Percentiles rank a stretch among this genome's conserved stretches.
Conservation (phyloP, 1,140 invertebrate genomes). For the Parasteatoda tepidariorum region DNA sequence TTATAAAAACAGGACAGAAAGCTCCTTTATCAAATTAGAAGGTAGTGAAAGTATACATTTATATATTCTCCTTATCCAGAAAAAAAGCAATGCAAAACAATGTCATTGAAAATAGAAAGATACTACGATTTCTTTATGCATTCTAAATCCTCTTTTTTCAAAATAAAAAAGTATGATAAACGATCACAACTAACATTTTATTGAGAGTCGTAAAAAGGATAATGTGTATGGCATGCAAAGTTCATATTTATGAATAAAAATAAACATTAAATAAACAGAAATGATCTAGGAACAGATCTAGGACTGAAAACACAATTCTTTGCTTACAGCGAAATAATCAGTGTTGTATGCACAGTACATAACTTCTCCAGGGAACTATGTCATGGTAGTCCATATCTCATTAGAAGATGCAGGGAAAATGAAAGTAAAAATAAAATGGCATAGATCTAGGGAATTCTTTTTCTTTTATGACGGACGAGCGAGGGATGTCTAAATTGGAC, state of each 20-base stretch:
- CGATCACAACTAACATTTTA: background rate
- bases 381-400: background rate
- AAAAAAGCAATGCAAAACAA: background rate
- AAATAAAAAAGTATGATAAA: background rate
- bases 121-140: background rate
- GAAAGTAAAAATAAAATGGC: no score
- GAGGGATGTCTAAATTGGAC: background rate
- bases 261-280: background rate
- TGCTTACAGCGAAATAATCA: background rate
- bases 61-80: background rate
- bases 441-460: background rate
- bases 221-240: background rate
- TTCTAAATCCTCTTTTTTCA: background rate
- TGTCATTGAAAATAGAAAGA: background rate
- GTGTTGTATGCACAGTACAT: background rate
- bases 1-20: no score
- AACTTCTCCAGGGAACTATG: background rate
- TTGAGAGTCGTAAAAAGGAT: background rate
- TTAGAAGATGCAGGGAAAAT: background rate
- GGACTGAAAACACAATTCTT: background rate
- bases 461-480: background rate
- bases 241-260: background rate
- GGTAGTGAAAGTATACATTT: background rate
- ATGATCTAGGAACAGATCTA: background rate
- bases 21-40: no score